Evolutionary conservation across 2,113 vertebrate species (phyloP).

Genomic region (Piprites chloris): DNA sequence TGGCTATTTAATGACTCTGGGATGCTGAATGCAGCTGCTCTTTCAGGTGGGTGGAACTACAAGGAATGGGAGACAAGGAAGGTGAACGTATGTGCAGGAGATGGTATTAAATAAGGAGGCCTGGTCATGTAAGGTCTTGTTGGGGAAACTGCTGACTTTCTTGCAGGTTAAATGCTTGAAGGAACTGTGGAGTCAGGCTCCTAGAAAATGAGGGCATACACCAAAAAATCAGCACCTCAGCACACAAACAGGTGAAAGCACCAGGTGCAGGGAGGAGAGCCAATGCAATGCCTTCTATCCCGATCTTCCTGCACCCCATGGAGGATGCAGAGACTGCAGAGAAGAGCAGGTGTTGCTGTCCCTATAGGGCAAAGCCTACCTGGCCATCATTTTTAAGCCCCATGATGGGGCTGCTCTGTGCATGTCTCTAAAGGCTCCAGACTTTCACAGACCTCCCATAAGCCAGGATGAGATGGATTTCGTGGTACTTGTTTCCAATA

Average conservation of each 20-base stretch:
- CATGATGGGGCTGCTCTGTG: background rate
- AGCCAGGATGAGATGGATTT: background rate
- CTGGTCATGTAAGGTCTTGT: slow-evolving; percentile 1
- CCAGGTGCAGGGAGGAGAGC: background rate
- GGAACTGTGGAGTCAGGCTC: slow-evolving; percentile 25
- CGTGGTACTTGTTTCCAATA: background rate
- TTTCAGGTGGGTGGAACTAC: background rate
- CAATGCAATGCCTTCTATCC: background rate
- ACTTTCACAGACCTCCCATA: background rate
- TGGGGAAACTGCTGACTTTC: slow-evolving; percentile 46
- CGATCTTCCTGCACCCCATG: accelerated
- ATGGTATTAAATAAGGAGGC: background rate
- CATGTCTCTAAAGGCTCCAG: background rate
- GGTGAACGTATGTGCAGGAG: background rate
- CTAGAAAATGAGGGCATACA: background rate
- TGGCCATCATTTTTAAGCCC: background rate
- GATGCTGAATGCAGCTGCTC: background rate
- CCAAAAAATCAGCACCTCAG: background rate
- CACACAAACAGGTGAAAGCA: background rate
- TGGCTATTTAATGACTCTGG: background rate
- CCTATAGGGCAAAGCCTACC: background rate
- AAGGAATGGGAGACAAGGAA: background rate
- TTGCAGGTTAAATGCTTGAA: background rate
- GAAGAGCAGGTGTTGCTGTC: background rate
- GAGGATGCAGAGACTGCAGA: background rate